These are phyloP conservation scores for Oikopleura dioica DNA, from an alignment of 23 tunicate genomes.

Conservation along the genomic window DNA sequence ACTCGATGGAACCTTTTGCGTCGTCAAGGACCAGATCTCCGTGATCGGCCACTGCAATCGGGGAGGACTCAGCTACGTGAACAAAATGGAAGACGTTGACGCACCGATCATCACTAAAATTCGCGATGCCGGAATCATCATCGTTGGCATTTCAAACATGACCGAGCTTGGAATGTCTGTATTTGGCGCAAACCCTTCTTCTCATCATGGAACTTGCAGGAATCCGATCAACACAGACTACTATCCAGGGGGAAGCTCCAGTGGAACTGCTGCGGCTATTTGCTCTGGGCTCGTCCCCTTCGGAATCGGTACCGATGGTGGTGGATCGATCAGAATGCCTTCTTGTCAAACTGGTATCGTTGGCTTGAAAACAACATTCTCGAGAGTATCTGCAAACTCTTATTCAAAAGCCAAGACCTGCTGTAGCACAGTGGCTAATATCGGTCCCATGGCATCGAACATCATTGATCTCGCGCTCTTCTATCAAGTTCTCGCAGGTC, in stretches of 20 bases:
- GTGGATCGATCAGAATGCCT: conserved; percentile 51
- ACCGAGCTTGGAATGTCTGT: conserved; percentile 42
- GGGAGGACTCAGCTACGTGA: no score
- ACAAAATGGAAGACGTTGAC: no score
- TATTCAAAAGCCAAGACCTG: neutral
- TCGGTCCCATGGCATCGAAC: conserved; percentile 36
- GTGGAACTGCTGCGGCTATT: conserved; percentile 43
- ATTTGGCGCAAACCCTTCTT: conserved; percentile 25
- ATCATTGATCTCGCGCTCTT: conserved; percentile 30
- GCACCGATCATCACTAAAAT: no score
- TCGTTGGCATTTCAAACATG: conserved; percentile 50
- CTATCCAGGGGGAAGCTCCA: conserved; percentile 50
- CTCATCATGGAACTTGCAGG: neutral
- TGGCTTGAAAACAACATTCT: conserved; percentile 51
- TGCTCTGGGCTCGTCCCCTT: conserved; percentile 25
- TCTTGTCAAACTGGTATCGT: conserved; percentile 38
- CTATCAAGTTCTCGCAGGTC: conserved; percentile 28
- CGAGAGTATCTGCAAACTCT: neutral
- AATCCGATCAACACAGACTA: neutral
- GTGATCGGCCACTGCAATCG: conserved; percentile 23
- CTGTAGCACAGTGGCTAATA: no score
- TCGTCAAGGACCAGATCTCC: conserved; percentile 38
- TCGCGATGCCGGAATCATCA: conserved; percentile 14
- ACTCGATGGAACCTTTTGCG: conserved; percentile 32
- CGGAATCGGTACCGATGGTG: conserved; percentile 57